phyloP scores from a whole-genome alignment of 2,888 invertebrate species.

The Dynastes hyllus region DNA sequence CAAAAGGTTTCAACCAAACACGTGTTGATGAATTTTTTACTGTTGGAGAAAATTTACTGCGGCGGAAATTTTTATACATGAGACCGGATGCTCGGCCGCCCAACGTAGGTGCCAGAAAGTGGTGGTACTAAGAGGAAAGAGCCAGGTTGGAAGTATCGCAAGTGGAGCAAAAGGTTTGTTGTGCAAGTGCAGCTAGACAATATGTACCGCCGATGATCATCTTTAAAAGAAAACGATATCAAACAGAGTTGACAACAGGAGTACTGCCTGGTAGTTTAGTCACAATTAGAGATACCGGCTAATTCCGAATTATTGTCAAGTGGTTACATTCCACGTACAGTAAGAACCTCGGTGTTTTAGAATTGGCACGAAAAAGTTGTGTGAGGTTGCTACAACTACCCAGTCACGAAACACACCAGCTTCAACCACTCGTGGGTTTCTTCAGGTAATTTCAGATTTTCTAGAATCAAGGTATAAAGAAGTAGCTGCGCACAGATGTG shows the following conservation, averaged over 20 bases:
- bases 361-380: slow-evolving; percentile 33
- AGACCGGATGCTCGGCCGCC: slow-evolving; percentile 14
- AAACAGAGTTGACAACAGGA: background rate
- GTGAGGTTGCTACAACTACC: slow-evolving; percentile 55
- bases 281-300: background rate
- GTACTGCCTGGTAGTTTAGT: background rate
- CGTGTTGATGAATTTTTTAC: slow-evolving; percentile 1
- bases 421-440: slow-evolving; percentile 49
- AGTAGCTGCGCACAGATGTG: slow-evolving; percentile 12
- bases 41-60: background rate
- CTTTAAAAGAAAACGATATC: background rate
- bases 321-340: background rate
- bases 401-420: slow-evolving; percentile 58
- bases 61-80: background rate
- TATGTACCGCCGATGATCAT: background rate
- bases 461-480: slow-evolving; percentile 18
- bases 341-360: background rate
- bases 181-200: background rate
- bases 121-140: slow-evolving; percentile 55
- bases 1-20: background rate
- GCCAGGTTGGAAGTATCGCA: slow-evolving; percentile 55
- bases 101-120: slow-evolving; percentile 56
- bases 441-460: slow-evolving; percentile 4
- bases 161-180: slow-evolving; percentile 56
- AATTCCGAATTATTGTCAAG: background rate